phyloP scores from a whole-genome alignment of 2,113 vertebrate genomes.

The Trematomus loennbergii region DNA sequence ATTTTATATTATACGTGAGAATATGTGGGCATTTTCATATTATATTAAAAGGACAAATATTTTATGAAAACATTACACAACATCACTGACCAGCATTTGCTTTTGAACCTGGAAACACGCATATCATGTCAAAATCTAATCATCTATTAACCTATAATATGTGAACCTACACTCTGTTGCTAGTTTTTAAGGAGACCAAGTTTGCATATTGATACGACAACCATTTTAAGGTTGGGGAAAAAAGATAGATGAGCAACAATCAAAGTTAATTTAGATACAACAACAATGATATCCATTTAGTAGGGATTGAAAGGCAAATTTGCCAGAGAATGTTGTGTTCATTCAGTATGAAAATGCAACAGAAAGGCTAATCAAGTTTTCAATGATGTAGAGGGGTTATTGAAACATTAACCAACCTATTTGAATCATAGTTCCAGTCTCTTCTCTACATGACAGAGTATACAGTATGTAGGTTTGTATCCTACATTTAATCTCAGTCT shows the following conservation, averaged over 20 bases:
- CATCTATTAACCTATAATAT: neutral
- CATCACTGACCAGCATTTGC: neutral
- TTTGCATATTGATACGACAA: neutral
- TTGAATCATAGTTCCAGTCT: too few relatives aligned
- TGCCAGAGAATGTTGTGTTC: neutral
- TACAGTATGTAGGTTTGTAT: too few relatives aligned
- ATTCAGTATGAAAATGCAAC: neutral
- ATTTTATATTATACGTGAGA: neutral
- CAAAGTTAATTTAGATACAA: neutral
- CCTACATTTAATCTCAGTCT: neutral
- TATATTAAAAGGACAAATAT: neutral
- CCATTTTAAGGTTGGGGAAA: too few relatives aligned
- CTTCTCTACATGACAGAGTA: too few relatives aligned
- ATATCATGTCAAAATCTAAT: neutral
- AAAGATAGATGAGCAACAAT: neutral
- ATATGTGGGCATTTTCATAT: too few relatives aligned
- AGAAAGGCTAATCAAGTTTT: too few relatives aligned
- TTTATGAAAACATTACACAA: conserved; percentile 10
- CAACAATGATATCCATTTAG: neutral
- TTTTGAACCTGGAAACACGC: conserved; percentile 16
- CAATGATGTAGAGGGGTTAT: too few relatives aligned
- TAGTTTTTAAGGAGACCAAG: neutral
- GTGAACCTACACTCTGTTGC: neutral
- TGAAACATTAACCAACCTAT: too few relatives aligned
- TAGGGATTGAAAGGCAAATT: neutral